Conservation (phyloP, 2,888 invertebrate genomes). For the Hemistola chrysoprasaria region DNA sequence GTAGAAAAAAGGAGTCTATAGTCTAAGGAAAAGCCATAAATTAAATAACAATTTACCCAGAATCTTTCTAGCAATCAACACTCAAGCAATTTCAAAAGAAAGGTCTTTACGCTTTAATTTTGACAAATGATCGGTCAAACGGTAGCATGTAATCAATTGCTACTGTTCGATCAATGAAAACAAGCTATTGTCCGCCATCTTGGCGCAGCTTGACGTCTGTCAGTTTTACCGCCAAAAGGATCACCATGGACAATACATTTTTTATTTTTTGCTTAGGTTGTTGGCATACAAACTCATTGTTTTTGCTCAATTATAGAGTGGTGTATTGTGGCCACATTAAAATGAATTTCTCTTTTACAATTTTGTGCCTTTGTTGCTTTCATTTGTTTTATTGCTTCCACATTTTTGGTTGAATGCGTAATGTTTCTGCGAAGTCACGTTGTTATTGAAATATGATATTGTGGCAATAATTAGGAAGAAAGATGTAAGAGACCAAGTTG, state of each 20-base stretch:
- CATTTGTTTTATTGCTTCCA: slow-evolving; percentile 69
- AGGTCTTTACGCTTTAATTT: slow-evolving; percentile 58
- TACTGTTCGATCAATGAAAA: slow-evolving; percentile 22
- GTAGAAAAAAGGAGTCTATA: too few species aligned
- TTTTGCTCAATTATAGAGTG: slow-evolving; percentile 78
- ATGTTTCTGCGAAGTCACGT: slow-evolving; percentile 43
- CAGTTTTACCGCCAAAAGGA: slow-evolving; percentile 65
- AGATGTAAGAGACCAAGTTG: too few species aligned
- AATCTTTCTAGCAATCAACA: slow-evolving; percentile 18
- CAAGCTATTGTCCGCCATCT: slow-evolving; percentile 43
- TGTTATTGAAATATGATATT: too few species aligned
- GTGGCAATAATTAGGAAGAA: too few species aligned
- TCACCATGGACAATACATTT: slow-evolving; percentile 44
- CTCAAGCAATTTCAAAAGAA: slow-evolving; percentile 18
- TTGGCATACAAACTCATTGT: slow-evolving; percentile 62
- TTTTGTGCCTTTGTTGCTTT: slow-evolving; percentile 38
- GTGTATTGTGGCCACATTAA: slow-evolving; percentile 53
- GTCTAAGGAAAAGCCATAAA: slow-evolving; percentile 16
- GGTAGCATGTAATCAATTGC: slow-evolving; percentile 50
- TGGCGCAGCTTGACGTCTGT: slow-evolving; percentile 64
- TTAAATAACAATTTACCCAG: slow-evolving; percentile 9
- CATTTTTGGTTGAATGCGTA: slow-evolving; percentile 57
- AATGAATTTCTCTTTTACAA: slow-evolving; percentile 64
- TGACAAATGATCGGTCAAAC: slow-evolving; percentile 58
- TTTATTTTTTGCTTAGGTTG: slow-evolving; percentile 49